These are phyloP conservation scores for Ptychochromis oligacanthus DNA, from an alignment of 2,113 vertebrate species.

Conservation along the genomic window DNA sequence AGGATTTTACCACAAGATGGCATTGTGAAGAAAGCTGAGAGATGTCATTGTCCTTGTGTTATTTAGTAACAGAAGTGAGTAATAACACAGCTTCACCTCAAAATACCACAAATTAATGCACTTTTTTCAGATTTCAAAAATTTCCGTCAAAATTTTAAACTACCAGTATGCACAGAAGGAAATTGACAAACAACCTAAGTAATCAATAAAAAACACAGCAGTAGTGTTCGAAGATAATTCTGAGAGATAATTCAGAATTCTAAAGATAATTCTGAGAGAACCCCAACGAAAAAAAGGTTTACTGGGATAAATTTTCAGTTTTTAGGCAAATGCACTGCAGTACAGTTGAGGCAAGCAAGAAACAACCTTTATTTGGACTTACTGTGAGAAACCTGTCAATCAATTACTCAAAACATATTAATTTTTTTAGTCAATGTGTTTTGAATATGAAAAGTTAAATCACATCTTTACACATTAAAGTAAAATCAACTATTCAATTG, in stretches of 20 bases:
- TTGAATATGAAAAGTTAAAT: not conserved
- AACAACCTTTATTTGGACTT: not conserved
- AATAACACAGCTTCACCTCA: not conserved
- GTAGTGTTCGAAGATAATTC: not conserved
- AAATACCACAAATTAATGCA: not conserved
- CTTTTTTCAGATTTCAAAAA: too few species aligned
- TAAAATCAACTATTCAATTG: not conserved
- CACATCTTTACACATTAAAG: not conserved
- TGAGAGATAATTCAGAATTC: too few species aligned
- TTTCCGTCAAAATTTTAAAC: not conserved
- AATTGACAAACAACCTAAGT: not conserved
- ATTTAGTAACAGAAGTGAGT: not conserved
- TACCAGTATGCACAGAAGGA: not conserved
- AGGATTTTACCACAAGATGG: constrained; percentile 45
- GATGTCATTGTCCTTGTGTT: not conserved
- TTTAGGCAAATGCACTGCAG: not conserved
- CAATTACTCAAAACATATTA: too few species aligned
- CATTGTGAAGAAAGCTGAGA: constrained; percentile 30
- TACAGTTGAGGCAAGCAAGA: not conserved
- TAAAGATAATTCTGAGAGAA: too few species aligned
- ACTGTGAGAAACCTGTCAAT: not conserved
- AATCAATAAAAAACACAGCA: not conserved
- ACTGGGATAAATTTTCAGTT: too few species aligned
- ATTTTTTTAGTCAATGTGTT: not conserved
- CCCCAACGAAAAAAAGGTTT: too few species aligned